Evolutionary conservation across 2,797 vertebrate species (phyloP), one percentile per base, ranked within the genome.

Genomic region (Aeoliscus strigatus): DNA sequence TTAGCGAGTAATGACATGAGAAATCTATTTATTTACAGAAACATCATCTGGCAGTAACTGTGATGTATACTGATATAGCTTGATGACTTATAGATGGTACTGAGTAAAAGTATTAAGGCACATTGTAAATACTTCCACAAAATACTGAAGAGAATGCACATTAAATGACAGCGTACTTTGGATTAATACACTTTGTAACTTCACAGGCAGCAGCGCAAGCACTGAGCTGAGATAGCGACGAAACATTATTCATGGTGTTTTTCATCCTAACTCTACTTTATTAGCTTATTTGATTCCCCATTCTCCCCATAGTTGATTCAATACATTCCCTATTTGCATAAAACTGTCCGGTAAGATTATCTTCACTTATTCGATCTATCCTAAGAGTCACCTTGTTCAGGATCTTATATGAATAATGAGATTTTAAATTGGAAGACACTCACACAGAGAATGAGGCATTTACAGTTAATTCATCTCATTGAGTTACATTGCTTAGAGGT

Each of bases 351-450:
- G 85, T 87, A 87, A 89, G 86, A 89, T 89, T 89, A 88, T 88
- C 88, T 89, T 88, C 88, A 86, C 87, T 90, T 89, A 88, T 90
- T 88, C 81, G 82, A 90, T 89, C 84, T 83, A 85, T 88, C 81
- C 85, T 85, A 86, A 87, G 86, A 88, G 87, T 88, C 86, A 88
- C 87, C 87, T 90, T 89, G 87, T 90, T 90, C 87, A 79, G 89
- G 83, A 89, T 89, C 86, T 88, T 87, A 88, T 87, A 86, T 80
- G 86, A 89, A 89, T 90, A 89, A 90, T 90, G 89, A 90, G 89
- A 90, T 90, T 90, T 90, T 90, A 90, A 89, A 90, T 89, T 89
- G 87, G 87, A 85, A 89, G 86, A 90, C 88, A 89, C 86, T 90
- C 87, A 81, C 82, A 88, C 83, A 88, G 88, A 90, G 87, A 88